Percentiles rank a stretch among this genome's conserved stretches.
phyloP scores from a whole-genome alignment of 1,140 invertebrate species.

The Goniozus legneri region DNA sequence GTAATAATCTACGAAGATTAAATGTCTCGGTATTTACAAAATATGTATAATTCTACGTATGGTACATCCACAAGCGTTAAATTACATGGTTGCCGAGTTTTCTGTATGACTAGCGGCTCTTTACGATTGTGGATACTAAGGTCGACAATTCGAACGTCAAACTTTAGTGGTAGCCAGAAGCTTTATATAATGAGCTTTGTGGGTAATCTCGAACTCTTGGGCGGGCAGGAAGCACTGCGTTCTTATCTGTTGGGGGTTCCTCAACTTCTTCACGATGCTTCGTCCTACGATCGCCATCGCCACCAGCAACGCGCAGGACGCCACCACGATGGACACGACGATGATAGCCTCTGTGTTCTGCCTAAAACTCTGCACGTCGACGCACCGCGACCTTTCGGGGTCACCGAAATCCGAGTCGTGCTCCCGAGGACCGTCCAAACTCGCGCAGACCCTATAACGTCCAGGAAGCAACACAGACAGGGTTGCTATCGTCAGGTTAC shows the following conservation, averaged over 20 bases:
- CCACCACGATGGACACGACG: slow-evolving; percentile 34
- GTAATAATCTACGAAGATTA: too few relatives aligned
- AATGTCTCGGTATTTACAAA: too few relatives aligned
- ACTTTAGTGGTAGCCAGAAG: slow-evolving; percentile 57
- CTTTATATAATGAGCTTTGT: slow-evolving; percentile 57
- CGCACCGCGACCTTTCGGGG: slow-evolving; percentile 31
- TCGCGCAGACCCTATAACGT: slow-evolving; percentile 46
- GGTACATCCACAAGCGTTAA: too few relatives aligned
- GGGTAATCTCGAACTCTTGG: slow-evolving; percentile 52
- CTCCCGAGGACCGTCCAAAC: slow-evolving; percentile 28
- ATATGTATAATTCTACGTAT: too few relatives aligned
- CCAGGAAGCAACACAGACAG: slow-evolving; percentile 38
- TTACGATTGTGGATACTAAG: too few relatives aligned
- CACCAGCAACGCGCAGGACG: slow-evolving; percentile 25
- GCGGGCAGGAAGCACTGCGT: slow-evolving; percentile 51
- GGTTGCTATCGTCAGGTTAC: slow-evolving; percentile 32
- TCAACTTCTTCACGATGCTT: slow-evolving; percentile 31
- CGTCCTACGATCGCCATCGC: slow-evolving; percentile 28
- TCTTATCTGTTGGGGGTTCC: slow-evolving; percentile 31
- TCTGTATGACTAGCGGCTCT: too few relatives aligned
- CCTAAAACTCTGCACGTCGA: slow-evolving; percentile 39
- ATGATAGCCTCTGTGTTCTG: slow-evolving; percentile 40
- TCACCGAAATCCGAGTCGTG: slow-evolving; percentile 10
- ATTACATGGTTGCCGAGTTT: too few relatives aligned
- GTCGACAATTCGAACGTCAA: too few relatives aligned